Conservation (phyloP, 2,888 invertebrate genomes). For the Hartigia nigra region DNA sequence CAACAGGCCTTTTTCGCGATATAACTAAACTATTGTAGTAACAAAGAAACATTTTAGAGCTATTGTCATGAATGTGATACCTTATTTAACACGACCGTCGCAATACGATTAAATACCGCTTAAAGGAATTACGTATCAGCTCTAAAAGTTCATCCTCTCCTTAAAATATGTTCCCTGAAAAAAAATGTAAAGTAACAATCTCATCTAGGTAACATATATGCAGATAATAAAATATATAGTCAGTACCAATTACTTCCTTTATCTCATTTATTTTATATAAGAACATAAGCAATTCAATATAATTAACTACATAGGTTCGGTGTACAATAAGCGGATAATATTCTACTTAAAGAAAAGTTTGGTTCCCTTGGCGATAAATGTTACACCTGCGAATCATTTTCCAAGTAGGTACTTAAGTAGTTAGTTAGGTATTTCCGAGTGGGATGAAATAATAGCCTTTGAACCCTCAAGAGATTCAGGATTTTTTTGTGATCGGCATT, state of each 20-base stretch:
- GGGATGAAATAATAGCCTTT: not conserved
- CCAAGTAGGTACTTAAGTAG: not conserved
- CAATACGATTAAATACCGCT: too few relatives aligned
- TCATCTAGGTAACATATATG: not conserved
- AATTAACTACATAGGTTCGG: not conserved
- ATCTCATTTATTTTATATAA: constrained; percentile 8
- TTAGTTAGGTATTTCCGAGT: not conserved
- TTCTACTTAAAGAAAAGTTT: constrained; percentile 2
- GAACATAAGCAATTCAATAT: not conserved
- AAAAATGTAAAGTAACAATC: not conserved
- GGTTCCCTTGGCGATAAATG: constrained; percentile 16
- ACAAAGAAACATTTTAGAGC: not conserved
- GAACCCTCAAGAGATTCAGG: not conserved
- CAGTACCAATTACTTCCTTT: not conserved
- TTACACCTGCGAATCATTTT: constrained; percentile 1
- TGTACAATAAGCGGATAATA: not conserved
- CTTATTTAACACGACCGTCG: too few relatives aligned
- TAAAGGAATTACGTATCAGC: not conserved
- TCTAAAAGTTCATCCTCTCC: not conserved
- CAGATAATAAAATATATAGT: not conserved
- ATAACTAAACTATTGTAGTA: not conserved
- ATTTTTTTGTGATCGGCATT: not conserved
- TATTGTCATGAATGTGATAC: too few relatives aligned
- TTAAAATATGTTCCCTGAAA: not conserved
- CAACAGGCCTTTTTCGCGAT: not conserved